phyloP scores from a whole-genome alignment of 2,797 vertebrate species.

The Monodelphis domestica region DNA sequence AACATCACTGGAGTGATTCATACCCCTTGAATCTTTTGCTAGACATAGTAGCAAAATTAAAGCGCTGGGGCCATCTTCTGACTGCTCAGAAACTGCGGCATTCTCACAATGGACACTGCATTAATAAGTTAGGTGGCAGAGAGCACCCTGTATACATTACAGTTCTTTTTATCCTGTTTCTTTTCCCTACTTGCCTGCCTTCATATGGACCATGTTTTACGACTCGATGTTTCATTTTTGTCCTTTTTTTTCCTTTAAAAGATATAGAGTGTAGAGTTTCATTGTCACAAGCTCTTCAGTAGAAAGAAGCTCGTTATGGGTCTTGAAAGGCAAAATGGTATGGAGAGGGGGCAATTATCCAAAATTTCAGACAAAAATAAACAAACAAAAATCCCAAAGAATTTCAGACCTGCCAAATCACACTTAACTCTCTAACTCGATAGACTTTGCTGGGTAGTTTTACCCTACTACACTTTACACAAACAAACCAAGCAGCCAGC shows the following conservation, averaged over 20 bases:
- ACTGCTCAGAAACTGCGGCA: conserved; percentile 89
- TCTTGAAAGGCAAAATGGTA: conserved; percentile 47
- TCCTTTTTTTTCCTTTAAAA: conserved; percentile 55
- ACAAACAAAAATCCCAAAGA: conserved; percentile 33
- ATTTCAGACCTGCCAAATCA: not conserved
- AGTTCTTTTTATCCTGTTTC: conserved; percentile 76
- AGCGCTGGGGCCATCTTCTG: conserved; percentile 97
- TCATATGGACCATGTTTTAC: conserved; percentile 57
- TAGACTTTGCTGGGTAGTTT: conserved; percentile 43
- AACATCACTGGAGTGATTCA: conserved; percentile 80
- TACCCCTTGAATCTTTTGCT: conserved; percentile 83
- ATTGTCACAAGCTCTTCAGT: conserved; percentile 50
- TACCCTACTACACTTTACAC: not conserved
- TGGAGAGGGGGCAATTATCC: conserved; percentile 55
- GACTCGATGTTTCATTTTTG: conserved; percentile 39
- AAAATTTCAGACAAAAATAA: conserved; percentile 57
- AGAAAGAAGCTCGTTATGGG: conserved; percentile 56
- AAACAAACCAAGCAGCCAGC: not conserved
- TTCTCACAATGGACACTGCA: conserved; percentile 73
- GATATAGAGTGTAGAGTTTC: conserved; percentile 63
- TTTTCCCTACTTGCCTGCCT: conserved; percentile 75
- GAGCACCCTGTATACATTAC: conserved; percentile 64
- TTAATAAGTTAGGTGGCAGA: conserved; percentile 76
- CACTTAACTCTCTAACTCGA: not conserved
- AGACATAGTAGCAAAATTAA: conserved; percentile 91